Base-by-base conservation (phyloP, 2,888 invertebrate species). In the Agrochola lota region DNA sequence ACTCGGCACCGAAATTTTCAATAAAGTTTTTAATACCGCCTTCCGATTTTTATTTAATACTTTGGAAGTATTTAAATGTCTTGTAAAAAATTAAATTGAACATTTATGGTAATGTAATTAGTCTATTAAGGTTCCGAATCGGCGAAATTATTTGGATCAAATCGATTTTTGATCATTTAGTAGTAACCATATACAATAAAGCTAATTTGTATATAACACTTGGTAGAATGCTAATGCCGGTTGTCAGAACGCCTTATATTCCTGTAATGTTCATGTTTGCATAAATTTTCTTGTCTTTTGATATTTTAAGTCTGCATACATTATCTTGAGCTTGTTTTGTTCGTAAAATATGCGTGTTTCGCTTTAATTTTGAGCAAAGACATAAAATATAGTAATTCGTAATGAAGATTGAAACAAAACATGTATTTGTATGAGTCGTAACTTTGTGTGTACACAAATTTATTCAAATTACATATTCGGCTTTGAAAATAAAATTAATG, bases 21-120 rank as follows among this genome's bases (percentile, higher is more conserved):
- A 95, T 95, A 94, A 94, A 94, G 92, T 93, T 95, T 57, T 95
- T 94, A 93, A 93, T 90, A 91, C 90, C 89, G 90, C 84, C 87
- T 89, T 90, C 87, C 83, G 78, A 67, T 83, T 70, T 73, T 80
- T 92, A 90, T 89, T 87, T 89, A 71, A 66, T 66, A 72, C 76
- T 85, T 81, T 62, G 68, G 71, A 83, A 86, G 71, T 52, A 60
- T 78, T 77, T 63, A 84, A 88, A 84, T 84, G 75, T 69, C 59
- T 80, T 84, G 30, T 80, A 76, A 82, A 85, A 87, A 82, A 78
- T 84, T 80, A 76, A 57, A 77, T 83, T 71, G 23, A 77, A 78
- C 78, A 74, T 81, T 87, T 87, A 88, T 88, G 88, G 67, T 81
- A 87, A 85, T 88, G 23, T 87, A 72, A 88, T 83, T 84, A 78